A percentile compares a stretch with the other conserved stretches of the same genome.
Conservation (phyloP, 2,113 vertebrate species). For the Tapirus terrestris region DNA sequence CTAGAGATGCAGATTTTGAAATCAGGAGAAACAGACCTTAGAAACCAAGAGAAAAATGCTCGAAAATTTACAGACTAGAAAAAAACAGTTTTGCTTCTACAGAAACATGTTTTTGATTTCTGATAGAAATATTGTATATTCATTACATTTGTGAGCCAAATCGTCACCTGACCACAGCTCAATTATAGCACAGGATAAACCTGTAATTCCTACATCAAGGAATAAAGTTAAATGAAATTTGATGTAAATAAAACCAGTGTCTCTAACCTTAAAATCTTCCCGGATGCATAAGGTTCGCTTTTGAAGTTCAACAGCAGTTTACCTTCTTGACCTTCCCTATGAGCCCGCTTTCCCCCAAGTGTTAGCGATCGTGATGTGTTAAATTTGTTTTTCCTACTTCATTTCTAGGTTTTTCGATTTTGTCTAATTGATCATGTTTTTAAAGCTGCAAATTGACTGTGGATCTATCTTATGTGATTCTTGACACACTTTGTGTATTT, state of each 20-base stretch:
- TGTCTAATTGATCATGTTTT: background rate
- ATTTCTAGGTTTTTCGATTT: constrained; percentile 16
- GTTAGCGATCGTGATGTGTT: background rate
- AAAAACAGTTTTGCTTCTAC: background rate
- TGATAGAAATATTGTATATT: constrained; percentile 25
- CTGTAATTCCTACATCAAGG: constrained; percentile 13
- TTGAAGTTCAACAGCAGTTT: background rate
- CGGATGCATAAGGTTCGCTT: background rate
- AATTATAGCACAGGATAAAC: constrained; percentile 18
- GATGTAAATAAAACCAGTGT: background rate
- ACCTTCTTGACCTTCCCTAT: background rate
- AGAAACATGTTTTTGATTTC: constrained; percentile 6
- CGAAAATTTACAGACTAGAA: background rate
- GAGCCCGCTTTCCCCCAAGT: background rate
- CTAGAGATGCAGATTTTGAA: background rate
- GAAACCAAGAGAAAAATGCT: background rate
- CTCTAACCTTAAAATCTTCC: constrained; percentile 24
- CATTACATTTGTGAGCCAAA: background rate
- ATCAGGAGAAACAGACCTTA: background rate
- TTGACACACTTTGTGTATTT: background rate
- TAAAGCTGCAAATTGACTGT: background rate
- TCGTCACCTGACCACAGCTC: background rate
- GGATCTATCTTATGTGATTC: background rate
- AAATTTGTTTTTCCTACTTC: background rate
- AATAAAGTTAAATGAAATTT: constrained; percentile 45